Evolutionary conservation across 1,140 invertebrate genomes (phyloP).

Genomic region (Caenorhabditis remanei): DNA sequence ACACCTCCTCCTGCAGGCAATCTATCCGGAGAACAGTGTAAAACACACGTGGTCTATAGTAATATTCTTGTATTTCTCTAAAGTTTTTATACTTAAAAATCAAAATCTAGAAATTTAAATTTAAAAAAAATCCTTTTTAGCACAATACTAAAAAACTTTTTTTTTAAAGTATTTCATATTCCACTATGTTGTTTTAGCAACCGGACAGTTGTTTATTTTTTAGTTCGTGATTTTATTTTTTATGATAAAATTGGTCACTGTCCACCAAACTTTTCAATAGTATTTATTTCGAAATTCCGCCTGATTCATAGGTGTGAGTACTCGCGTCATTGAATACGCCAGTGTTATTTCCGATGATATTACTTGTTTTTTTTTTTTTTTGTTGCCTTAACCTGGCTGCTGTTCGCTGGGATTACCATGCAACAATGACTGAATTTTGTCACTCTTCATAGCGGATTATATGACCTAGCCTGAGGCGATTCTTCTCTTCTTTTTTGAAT

Average conservation of each 20-base stretch:
- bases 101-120: too few species aligned
- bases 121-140: too few species aligned
- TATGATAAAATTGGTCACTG: neutral
- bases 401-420: constrained; percentile 34
- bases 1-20: neutral
- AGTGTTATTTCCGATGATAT: constrained; percentile 5
- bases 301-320: constrained; percentile 13
- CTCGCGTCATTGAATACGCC: constrained; percentile 2
- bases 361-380: constrained; percentile 37
- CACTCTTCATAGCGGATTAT: constrained; percentile 30
- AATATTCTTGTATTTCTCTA: too few species aligned
- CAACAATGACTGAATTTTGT: constrained; percentile 25
- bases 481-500: neutral
- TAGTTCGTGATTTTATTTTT: neutral
- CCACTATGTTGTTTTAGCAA: too few species aligned
- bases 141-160: too few species aligned
- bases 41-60: neutral
- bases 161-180: too few species aligned
- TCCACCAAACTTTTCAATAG: neutral
- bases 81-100: too few species aligned
- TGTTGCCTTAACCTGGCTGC: neutral
- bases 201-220: neutral
- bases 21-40: neutral
- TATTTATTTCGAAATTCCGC: constrained; percentile 20
- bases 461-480: constrained; percentile 5